These are phyloP conservation scores for Sternarchorhynchus goeldii DNA, from an alignment of 2,797 vertebrate species.

Conservation along the genomic window DNA sequence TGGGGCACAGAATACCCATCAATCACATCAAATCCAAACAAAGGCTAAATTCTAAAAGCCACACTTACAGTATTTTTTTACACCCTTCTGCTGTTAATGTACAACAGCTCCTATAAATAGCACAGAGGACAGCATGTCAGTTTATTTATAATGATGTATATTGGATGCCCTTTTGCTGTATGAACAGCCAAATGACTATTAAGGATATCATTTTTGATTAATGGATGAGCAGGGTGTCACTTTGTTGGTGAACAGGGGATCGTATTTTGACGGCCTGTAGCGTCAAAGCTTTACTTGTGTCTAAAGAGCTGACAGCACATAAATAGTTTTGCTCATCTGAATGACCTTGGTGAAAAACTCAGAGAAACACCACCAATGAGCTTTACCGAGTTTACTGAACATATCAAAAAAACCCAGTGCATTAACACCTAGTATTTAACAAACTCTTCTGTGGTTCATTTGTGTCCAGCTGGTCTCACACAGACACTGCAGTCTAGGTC, in stretches of 20 bases:
- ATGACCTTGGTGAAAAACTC: neutral
- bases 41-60: constrained; percentile 51
- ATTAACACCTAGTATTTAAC: too few species aligned
- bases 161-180: neutral
- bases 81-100: neutral
- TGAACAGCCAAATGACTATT: neutral
- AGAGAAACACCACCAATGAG: constrained; percentile 5
- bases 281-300: neutral
- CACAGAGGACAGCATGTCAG: neutral
- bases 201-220: neutral
- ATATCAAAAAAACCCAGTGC: too few species aligned
- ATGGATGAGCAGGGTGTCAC: neutral
- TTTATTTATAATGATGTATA: too few species aligned
- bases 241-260: neutral
- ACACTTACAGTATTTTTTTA: constrained; percentile 18
- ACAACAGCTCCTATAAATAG: neutral
- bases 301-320: neutral
- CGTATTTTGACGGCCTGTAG: neutral
- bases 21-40: constrained; percentile 71
- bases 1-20: constrained; percentile 63
- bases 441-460: too few species aligned
- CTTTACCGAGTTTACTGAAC: constrained; percentile 4
- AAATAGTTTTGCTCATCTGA: neutral
- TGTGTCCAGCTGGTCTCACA: too few species aligned
- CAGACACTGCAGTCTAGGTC: too few species aligned